A percentile compares a stretch with the other conserved stretches of the same genome.
Conservation (phyloP, 2,113 vertebrate species). For the Bombycilla garrulus region DNA sequence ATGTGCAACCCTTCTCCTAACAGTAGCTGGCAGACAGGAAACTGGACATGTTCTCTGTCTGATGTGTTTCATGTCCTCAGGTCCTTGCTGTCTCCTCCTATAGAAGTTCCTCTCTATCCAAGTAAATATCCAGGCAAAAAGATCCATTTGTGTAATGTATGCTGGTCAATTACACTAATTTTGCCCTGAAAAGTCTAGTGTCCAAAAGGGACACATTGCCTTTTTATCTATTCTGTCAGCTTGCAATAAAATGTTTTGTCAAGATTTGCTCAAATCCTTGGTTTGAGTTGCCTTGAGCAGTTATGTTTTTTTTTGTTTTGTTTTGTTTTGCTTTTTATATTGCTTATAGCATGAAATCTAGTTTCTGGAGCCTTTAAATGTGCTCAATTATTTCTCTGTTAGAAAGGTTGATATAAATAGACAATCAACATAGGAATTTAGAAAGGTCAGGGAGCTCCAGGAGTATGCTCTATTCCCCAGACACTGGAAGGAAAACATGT, state of each 20-base stretch:
- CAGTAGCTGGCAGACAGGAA: neutral
- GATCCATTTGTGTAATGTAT: neutral
- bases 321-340: neutral
- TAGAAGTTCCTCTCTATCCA: neutral
- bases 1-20: neutral
- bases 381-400: neutral
- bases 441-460: neutral
- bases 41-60: fast-evolving
- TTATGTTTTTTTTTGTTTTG: neutral
- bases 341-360: neutral
- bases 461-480: neutral
- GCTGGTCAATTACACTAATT: neutral
- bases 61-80: neutral
- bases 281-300: neutral
- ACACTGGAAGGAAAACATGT: neutral
- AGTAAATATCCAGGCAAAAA: neutral
- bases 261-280: neutral
- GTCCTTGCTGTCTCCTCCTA: neutral
- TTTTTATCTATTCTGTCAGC: neutral
- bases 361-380: neutral
- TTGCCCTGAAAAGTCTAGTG: neutral
- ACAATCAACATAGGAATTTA: neutral
- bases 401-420: neutral
- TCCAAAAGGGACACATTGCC: neutral
- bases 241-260: neutral